Percentiles rank a stretch among this genome's conserved stretches.
Evolutionary conservation across 2,888 invertebrate species (phyloP).

Genomic region (Fragum fragum): DNA sequence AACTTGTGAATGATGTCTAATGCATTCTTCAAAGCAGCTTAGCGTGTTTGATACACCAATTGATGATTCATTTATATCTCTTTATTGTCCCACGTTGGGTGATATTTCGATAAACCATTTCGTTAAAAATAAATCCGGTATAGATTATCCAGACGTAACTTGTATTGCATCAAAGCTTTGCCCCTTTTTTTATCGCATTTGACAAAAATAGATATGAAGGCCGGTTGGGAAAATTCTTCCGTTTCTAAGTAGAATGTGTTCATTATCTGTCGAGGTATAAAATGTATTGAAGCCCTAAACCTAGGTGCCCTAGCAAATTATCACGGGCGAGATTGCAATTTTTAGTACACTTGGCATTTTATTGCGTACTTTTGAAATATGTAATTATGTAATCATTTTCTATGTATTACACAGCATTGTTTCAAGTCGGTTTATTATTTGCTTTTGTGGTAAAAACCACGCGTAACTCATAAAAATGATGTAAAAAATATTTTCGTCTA

Average conservation of each 20-base stretch:
- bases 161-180: background rate
- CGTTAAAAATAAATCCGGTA: background rate
- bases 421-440: background rate
- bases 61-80: background rate
- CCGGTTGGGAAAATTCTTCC: conserved; percentile 4
- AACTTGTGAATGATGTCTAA: background rate
- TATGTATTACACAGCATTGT: background rate
- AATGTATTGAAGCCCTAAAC: background rate
- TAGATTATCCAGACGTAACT: background rate
- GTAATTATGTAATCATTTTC: background rate
- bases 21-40: background rate
- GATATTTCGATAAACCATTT: background rate
- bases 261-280: background rate
- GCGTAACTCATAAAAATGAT: background rate
- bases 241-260: conserved; percentile 5
- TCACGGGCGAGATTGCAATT: background rate
- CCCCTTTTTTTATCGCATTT: background rate
- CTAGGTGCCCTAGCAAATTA: background rate
- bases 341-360: background rate
- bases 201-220: background rate
- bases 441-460: background rate
- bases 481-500: conserved; percentile 11
- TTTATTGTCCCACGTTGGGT: conserved; percentile 2
- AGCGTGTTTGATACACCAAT: background rate
- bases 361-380: background rate